Evolutionary conservation across 2,113 vertebrate species (phyloP), one percentile per base, ranked within the genome.

Genomic region (Equus przewalskii): DNA sequence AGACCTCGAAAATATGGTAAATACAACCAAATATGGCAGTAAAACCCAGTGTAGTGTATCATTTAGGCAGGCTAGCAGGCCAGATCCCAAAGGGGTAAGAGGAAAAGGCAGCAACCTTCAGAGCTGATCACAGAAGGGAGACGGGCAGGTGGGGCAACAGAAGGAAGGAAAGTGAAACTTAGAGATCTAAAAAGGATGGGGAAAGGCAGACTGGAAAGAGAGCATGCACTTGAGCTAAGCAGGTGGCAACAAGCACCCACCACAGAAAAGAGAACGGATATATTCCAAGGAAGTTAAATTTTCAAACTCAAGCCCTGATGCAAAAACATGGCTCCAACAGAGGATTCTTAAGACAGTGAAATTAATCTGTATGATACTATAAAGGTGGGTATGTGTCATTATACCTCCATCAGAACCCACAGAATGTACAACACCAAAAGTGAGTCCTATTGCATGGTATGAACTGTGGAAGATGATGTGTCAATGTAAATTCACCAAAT

Each of bases 161-260:
- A 60, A 33, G 30, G 22, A 28, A 92, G 26, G 96, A 90, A 97
- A 96, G 12, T 16, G 91, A 96, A 92, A 92, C 80, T 92, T 30
- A 93, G 7, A 83, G 54, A 18, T 44, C 33, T 28, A 30, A 75
- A 24, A 26, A 62, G n/a, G 26, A 54, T 19, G 64, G n/a, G 44
- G 76, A 26, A 58, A 62, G 72, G 64, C 5, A 2, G 12, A 28
- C 7, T 1, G 13, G n/a, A 81, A n/a, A 64, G 7, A 78, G 56
- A 46, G 44, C 16, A 16, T 6, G 24, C 9, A 14, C 14, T 1
- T 13, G 60, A 80, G 16, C 22, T 26, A 36, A 30, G 64, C 14
- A 41, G 9, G 7, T 14, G 24, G 54, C 2, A 7, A 12, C 0
- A 21, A 33, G 7, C 69, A 83, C 12, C 56, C 21, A 15, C 26